Evolutionary conservation across 2,797 vertebrate species (phyloP), one percentile per base, ranked within the genome.

Genomic region (Luscinia megarhynchos): DNA sequence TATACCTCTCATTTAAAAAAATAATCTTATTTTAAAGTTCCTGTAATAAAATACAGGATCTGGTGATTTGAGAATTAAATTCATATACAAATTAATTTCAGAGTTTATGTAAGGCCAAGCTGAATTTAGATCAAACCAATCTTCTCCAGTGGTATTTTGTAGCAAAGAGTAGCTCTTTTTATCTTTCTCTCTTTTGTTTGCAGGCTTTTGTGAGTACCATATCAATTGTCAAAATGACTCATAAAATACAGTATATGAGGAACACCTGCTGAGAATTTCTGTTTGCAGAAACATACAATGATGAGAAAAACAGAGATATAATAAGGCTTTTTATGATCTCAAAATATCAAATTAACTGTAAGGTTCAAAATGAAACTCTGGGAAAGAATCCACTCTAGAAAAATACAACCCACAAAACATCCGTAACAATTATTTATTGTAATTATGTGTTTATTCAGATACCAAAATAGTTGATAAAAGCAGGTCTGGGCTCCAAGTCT

Each of bases 261-360:
- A 83, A 48, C 77, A 93, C 93, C 70, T 95, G 78, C 85, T 79
- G 43, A 69, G 90, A 90, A 81, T 84, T 91, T 87, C 70, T 92
- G 41, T 89, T 87, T 79, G 38, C 41, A 67, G 50, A 92, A 94
- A 57, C 57, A 61, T 70, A 63, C 29, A n/a, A 54, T 41, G 34
- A 63, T 67, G 67, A 24, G 63, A 76, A 84, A 93, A 93, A 29
- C 10, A 26, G 10, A 4, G 36, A 29, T 55, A 58, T 29, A 94
- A 64, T 64, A 68, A 84, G 51, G 23, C 46, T 81, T 73, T 72
- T 82, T 55, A 29, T 76, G 18, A 69, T 92, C 38, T 68, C 45
- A 63, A 73, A 93, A 67, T 73, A 73, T 8, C 69, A 69, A 73
- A 66, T 32, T 63, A 79, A 84, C 29, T 24, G 4, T 41, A 90